Base-by-base conservation (phyloP, 1,140 invertebrate genomes). In the Geopemphigus sp. region DNA sequence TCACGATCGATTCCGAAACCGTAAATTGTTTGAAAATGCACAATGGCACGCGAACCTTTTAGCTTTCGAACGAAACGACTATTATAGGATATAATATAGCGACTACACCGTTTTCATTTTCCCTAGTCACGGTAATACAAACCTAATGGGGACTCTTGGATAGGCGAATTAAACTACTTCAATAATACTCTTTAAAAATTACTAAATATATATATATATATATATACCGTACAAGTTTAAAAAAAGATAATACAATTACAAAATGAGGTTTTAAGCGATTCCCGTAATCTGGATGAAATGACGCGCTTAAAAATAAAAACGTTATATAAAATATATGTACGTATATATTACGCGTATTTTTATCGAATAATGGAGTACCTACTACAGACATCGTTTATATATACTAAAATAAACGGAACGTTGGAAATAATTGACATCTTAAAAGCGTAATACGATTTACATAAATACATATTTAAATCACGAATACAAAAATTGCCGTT, bases 21-120 rank as follows among this genome's bases (percentile, higher is more conserved):
- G 64, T 68, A 68, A 68, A 68, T 68, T 68, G 39, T 68, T 68
- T 47, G 64, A 68, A 68, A 68, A 68, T 50, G 64, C 64, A 47
- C 22, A 68, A 47, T 47, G 64, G 39, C 64, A 68, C 45, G 64
- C 64, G 14, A 68, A 26, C 64, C n/a, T 47, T 68, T 59, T 24
- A 47, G 39, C 32, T n/a, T 66, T 45, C 63, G 39, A 24, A 47
- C 6, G 14, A 68, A 24, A 47, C 45, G 15, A 15, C 39, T 24
- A 66, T 66, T 45, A 45, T 14, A 24, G 4, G 10, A 8, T 56
- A 56, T 56, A 8, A 56, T 56, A 56, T 12, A 11, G 22, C 12
- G 39, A 45, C 12, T 61, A 1, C 14, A 14, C 19, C 12, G 39
- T 68, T 68, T 68, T 68, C 64, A 24, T 68, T 47, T 68, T n/a